Evolutionary conservation across 35 echinoderm and acorn worm genomes (phyloP).

Genomic region (Apostichopus parvimensis): DNA sequence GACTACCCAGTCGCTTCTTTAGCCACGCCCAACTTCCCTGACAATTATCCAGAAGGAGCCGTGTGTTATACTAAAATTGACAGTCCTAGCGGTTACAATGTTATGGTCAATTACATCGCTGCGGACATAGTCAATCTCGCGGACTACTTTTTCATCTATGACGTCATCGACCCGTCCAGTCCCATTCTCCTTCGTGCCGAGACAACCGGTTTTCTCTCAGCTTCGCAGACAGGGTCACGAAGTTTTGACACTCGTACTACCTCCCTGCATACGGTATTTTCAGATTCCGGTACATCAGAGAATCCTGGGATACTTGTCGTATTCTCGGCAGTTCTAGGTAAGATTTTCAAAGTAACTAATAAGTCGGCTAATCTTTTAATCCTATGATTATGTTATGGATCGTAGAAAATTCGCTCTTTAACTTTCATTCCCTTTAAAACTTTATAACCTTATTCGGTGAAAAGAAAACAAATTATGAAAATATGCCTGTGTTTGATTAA

Average conservation of each 20-base stretch:
- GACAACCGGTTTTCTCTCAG: background rate
- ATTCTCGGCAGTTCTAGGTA: conserved; percentile 1
- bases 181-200: background rate
- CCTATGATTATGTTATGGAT: background rate
- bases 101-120: background rate
- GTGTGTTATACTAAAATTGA: background rate
- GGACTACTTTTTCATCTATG: background rate
- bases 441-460: too few species aligned
- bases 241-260: background rate
- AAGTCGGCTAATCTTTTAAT: background rate
- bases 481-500: too few species aligned
- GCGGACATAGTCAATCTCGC: background rate
- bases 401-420: too few species aligned
- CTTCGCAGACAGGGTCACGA: background rate
- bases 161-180: background rate
- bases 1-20: conserved; percentile 19
- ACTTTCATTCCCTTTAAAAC: background rate
- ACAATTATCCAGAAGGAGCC: background rate
- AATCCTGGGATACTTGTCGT: background rate
- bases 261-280: background rate
- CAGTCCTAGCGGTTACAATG: background rate
- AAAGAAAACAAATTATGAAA: too few species aligned
- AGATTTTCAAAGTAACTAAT: background rate
- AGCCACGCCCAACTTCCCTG: background rate
- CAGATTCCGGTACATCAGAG: background rate